Evolutionary conservation across 1,140 invertebrate species (phyloP), one percentile per base, ranked within the genome.

Genomic region (Diprion similis): DNA sequence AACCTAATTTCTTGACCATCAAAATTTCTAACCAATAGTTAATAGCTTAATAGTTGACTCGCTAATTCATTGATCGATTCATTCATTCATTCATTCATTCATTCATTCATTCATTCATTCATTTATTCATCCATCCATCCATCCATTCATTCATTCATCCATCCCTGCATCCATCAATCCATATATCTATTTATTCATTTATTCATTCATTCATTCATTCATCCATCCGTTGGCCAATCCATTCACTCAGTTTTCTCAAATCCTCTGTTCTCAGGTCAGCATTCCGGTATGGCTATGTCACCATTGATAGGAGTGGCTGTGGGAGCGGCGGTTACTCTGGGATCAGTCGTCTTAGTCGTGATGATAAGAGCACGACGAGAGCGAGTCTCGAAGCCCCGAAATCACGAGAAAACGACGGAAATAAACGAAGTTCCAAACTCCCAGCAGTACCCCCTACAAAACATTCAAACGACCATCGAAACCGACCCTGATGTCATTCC

Each of bases 401-500:
- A 81, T 81, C 88, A 86, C 80, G 91, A 87, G 77, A 80, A 84
- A 1, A 80, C 82, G 72, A 75, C 37, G 46, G 85, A 86, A 73
- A 81, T 85, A 72, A 87, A 87, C 77, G 87, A 89, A 76, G 71
- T 87, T 65, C 85, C 84, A 46, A 77, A 84, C 59, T 59, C 51
- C n/a, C 24, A 37, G 24, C 88, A 89, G 76, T 88, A 89, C 80
- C 83, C 87, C 46, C 79, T 87, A 79, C 88, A 89, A 77, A 86
- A 84, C 80, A 77, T 85, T 48, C 83, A 87, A 75, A 86, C 87
- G 76, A 82, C 85, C 71, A 90, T 93, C 77, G 92, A 93, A 85
- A 90, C 91, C 82, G 92, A 94, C 87, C 92, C 92, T 18, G 92
- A 94, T 85, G 90, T 93, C 59, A 94, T 94, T 82, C 93, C 92